Evolutionary conservation across 2,113 vertebrate species (phyloP).

Genomic region (Shinisaurus crocodilurus): DNA sequence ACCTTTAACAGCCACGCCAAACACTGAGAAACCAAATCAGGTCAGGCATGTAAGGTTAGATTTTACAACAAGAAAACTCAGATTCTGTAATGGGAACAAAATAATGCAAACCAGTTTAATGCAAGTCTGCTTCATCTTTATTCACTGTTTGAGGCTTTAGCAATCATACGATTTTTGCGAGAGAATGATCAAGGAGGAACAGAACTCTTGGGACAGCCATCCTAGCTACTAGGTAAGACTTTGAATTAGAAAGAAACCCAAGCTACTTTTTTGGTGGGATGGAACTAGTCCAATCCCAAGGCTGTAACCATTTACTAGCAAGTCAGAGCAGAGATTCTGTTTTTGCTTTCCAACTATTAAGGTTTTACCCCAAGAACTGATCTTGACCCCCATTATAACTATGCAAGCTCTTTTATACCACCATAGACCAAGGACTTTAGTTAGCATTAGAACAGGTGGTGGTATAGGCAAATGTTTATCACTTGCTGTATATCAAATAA

Average conservation of each 20-base stretch:
- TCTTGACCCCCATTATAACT: not conserved
- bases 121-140: not conserved
- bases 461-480: not conserved
- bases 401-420: not conserved
- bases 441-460: not conserved
- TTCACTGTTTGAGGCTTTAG: not conserved
- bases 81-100: not conserved
- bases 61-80: not conserved
- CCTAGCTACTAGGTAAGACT: not conserved
- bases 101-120: not conserved
- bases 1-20: not conserved
- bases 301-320: not conserved
- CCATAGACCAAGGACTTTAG: not conserved
- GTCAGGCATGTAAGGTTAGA: not conserved
- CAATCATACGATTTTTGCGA: not conserved
- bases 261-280: not conserved
- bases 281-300: not conserved
- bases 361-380: not conserved
- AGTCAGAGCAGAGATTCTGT: not conserved
- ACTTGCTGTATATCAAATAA: not conserved
- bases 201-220: not conserved
- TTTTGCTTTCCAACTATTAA: not conserved
- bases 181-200: not conserved
- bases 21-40: not conserved
- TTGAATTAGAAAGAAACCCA: not conserved